Base-by-base conservation (phyloP, 2,113 vertebrate species). In the Heterotis niloticus region DNA sequence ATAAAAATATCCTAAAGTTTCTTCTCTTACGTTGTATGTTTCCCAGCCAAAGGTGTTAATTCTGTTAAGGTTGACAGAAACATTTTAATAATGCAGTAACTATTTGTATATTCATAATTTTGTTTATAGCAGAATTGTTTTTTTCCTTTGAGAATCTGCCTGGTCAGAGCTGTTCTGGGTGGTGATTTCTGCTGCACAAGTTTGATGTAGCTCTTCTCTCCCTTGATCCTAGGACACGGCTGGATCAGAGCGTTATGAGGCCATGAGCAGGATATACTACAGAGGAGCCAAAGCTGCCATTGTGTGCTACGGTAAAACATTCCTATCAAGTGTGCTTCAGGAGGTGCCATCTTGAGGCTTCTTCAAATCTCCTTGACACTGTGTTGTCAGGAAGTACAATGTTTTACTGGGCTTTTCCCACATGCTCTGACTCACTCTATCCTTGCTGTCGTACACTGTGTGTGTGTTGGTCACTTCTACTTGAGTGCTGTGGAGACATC, bases 251-350 rank as follows among this genome's bases (percentile, higher is more conserved):
- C 94, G 97, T 11, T 99, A 99, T 0, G 97, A 99, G 84, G 96
- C 98, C 54, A 99, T 99, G 98, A 99, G 96, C 86, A 92, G 98
- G 68, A 99, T 99, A 82, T 99, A 99, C 88, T 99, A 99, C 87
- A 91, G 98, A 28, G 98, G 97, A 56, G 98, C 98, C 0, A 94
- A 95, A 66, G 97, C 96, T 0, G 98, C 98, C 17, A 82, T 99
- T 0, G 96, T 99, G 78, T 99, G 97, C 87, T 99, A 98, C 1
- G 98, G 98, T 98, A 88, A 90, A 88, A 73, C 65, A 57, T 17
- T 20, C 24, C 17, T 18, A 5, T 20, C 4, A 29, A 34, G 28
- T 18, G 7, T 26, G 12, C 13, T 4, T 20, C 54, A 59, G 10
- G 59, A 10, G 16, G 14, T 29, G 12, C 24, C 54, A 28, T 23